These are phyloP conservation scores for Tenodera sinensis DNA, from an alignment of 2,888 invertebrate genomes.

Conservation along the genomic window DNA sequence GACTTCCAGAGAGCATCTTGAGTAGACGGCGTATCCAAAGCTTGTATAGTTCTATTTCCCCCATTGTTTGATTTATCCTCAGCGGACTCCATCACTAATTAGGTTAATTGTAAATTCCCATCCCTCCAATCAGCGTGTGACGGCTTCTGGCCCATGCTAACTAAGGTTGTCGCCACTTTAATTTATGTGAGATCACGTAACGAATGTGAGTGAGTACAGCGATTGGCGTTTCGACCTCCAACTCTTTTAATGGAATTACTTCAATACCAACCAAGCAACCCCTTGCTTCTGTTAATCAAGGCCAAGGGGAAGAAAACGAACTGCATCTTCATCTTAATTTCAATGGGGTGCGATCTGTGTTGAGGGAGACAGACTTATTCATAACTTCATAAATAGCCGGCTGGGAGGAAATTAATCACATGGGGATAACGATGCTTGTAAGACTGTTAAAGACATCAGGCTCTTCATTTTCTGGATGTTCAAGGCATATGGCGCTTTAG, in stretches of 20 bases:
- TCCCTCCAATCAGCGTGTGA: not conserved
- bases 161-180: not conserved
- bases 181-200: constrained; percentile 4
- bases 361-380: not conserved
- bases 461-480: too few relatives aligned
- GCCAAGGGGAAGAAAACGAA: not conserved
- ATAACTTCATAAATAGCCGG: not conserved
- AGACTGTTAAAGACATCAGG: too few relatives aligned
- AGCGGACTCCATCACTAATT: not conserved
- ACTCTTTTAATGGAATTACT: constrained; percentile 3
- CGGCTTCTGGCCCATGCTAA: not conserved
- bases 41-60: not conserved
- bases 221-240: not conserved
- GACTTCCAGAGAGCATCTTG: not conserved
- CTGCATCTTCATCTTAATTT: not conserved
- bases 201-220: not conserved
- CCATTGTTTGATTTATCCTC: not conserved
- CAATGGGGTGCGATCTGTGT: not conserved
- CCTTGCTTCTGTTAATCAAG: constrained; percentile 1
- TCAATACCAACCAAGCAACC: not conserved
- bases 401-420: too few relatives aligned
- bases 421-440: too few relatives aligned
- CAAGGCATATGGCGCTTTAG: too few relatives aligned
- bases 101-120: not conserved
- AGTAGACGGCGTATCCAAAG: not conserved